These are phyloP conservation scores for Sesia apiformis DNA, from an alignment of 2,888 invertebrate species.

Conservation along the genomic window DNA sequence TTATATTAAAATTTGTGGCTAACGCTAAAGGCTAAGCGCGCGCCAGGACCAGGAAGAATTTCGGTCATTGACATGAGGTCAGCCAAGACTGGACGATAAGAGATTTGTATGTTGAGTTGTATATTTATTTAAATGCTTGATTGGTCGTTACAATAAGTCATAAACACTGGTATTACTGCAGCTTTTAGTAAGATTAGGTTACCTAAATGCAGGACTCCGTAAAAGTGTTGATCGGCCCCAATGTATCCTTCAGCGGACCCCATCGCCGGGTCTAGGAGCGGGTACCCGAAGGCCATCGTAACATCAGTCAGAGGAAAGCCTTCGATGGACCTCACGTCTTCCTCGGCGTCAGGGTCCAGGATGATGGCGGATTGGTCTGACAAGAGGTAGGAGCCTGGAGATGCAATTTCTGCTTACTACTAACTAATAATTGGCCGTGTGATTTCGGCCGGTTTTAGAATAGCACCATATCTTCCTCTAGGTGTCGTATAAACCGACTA, in stretches of 20 bases:
- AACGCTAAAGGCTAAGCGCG: no score
- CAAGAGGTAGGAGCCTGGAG: constrained; percentile 34
- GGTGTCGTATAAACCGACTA: neutral
- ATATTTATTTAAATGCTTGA: no score
- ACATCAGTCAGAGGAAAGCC: constrained; percentile 27
- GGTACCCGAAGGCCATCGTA: constrained; percentile 52
- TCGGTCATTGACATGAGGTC: no score
- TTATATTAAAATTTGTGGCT: no score
- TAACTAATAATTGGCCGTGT: no score
- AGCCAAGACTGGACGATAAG: no score
- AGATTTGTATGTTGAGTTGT: no score
- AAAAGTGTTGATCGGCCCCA: constrained; percentile 55
- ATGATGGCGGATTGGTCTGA: constrained; percentile 27
- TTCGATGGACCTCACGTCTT: constrained; percentile 8
- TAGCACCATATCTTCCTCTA: neutral
- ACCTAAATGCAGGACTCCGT: constrained; percentile 56
- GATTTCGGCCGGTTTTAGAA: constrained; percentile 12
- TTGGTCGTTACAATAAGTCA: no score
- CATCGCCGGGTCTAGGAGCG: constrained; percentile 34
- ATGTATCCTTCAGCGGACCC: constrained; percentile 63
- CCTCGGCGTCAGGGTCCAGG: constrained; percentile 34
- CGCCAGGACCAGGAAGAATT: no score
- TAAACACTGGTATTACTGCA: neutral
- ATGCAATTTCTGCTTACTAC: constrained; percentile 12
- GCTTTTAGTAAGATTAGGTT: constrained; percentile 1